These are phyloP conservation scores for Tretioscincus oriximinensis DNA, from an alignment of 2,113 vertebrate genomes.

Conservation along the genomic window DNA sequence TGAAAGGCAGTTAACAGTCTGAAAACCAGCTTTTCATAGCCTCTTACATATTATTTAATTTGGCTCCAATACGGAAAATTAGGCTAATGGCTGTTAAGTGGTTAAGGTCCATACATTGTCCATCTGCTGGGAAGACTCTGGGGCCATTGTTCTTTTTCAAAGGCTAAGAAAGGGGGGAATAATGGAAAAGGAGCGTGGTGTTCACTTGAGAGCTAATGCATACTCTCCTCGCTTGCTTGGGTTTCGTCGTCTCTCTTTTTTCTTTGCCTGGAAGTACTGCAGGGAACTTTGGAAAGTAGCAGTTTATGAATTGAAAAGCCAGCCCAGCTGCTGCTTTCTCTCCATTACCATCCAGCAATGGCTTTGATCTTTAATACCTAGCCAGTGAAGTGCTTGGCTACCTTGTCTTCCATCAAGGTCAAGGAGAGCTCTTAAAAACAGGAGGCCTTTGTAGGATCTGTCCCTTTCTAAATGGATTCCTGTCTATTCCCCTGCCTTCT, in stretches of 20 bases:
- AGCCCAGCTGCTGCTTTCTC: slow-evolving; percentile 24
- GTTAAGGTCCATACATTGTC: slow-evolving; percentile 74
- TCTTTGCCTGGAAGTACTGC: slow-evolving; percentile 55
- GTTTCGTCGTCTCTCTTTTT: slow-evolving; percentile 60
- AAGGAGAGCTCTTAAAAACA: not conserved
- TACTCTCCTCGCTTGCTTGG: slow-evolving; percentile 51
- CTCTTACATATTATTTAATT: slow-evolving; percentile 82
- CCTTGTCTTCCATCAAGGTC: slow-evolving; percentile 1
- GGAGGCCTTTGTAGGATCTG: not conserved
- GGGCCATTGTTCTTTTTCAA: slow-evolving; percentile 77
- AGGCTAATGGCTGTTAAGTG: slow-evolving; percentile 83
- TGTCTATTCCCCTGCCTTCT: not conserved
- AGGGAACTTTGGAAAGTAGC: slow-evolving; percentile 59
- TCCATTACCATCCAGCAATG: slow-evolving; percentile 42
- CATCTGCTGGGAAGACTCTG: slow-evolving; percentile 78
- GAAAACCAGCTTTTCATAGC: slow-evolving; percentile 79
- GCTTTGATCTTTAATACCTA: slow-evolving; percentile 32
- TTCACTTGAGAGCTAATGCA: slow-evolving; percentile 66
- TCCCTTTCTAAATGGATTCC: not conserved
- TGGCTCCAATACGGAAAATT: slow-evolving; percentile 77
- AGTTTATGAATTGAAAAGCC: slow-evolving; percentile 10
- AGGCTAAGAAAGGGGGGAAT: slow-evolving; percentile 71
- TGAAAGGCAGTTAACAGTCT: slow-evolving; percentile 69
- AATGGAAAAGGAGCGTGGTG: slow-evolving; percentile 68
- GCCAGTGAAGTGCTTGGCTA: slow-evolving; percentile 28